phyloP scores from a whole-genome alignment of 2,797 vertebrate genomes.

The Lagorchestes hirsutus region DNA sequence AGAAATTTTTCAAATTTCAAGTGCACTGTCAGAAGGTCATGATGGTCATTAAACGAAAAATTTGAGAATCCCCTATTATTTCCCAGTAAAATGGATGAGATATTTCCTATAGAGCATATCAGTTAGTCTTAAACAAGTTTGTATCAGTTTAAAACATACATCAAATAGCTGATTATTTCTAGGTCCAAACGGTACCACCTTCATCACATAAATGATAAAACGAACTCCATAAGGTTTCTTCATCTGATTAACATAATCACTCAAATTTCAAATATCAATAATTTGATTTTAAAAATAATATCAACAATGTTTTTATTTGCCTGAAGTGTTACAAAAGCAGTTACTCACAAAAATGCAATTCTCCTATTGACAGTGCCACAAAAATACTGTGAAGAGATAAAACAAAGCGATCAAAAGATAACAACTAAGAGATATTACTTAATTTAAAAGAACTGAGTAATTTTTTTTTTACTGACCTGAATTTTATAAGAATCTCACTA shows the following conservation, averaged over 20 bases:
- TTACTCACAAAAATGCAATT: not conserved
- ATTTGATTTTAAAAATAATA: not conserved
- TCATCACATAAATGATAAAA: not conserved
- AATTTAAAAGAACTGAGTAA: slow-evolving; percentile 3
- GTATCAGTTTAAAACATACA: not conserved
- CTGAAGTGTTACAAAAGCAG: fast-evolving
- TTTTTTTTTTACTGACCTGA: fast-evolving
- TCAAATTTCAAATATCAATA: not conserved
- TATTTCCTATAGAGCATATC: not conserved
- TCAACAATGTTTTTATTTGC: not conserved
- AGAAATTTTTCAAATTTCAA: not conserved
- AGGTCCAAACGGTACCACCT: not conserved
- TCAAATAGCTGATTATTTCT: not conserved
- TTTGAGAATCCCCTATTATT: not conserved
- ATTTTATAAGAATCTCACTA: not conserved
- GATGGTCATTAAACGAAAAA: not conserved
- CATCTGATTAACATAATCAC: not conserved
- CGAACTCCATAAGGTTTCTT: not conserved
- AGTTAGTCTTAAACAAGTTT: not conserved
- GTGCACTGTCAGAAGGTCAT: not conserved
- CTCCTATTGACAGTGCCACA: fast-evolving
- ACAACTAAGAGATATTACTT: slow-evolving; percentile 18
- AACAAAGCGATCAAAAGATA: fast-evolving
- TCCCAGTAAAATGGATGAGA: not conserved
- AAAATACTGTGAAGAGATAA: not conserved